Evolutionary conservation across 2,113 vertebrate genomes (phyloP), one percentile per base, ranked within the genome.

Genomic region (Planiliza haematocheilus): DNA sequence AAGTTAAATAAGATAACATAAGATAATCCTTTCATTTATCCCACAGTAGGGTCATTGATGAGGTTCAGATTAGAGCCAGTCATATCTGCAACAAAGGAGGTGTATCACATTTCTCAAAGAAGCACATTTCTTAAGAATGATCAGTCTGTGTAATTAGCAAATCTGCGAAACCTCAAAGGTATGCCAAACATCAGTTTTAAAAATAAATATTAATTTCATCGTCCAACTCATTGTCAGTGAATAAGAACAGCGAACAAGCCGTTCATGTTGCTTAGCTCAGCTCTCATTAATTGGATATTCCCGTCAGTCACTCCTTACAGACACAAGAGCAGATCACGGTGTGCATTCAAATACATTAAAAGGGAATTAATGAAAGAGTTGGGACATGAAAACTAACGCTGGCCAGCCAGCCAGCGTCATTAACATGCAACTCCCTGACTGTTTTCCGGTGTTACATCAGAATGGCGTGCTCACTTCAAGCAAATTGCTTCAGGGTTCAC

Each of bases 401-500:
- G 79, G 41, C 58, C 88, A 67, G 71, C 58, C 88, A 67, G 71
- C 85, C 61, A 72, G 74, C 42, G 48, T 86, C 74, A 80, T 87
- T 86, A 82, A 64, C 65, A 61, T 67, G 45, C 17, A 63, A 55
- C 66, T 75, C 70, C 53, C 57, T 8, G 45, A 49, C 59, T 58
- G 53, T 77, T 87, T 87, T 84, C 74, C 51, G 36, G 52, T 66
- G 24, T 87, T 89, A 70, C 86, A 82, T 88, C 87, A 89, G 84
- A 66, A 80, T 79, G 70, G 43, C 67, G 61, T 75, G 72, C 63
- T 79, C 36, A 60, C 78, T 79, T 92, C 87, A 91, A 90, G 88
- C 62, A 81, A 72, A 84, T n/a, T 24, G 87, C 88, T 83, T 74
- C 78, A 39, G 80, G 90, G 80, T 83, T 86, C 79, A 91, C 91